Percentiles rank a stretch among this genome's conserved stretches.
These are phyloP conservation scores for Sebastiscus tertius DNA, from an alignment of 2,797 vertebrate genomes.

Conservation along the genomic window DNA sequence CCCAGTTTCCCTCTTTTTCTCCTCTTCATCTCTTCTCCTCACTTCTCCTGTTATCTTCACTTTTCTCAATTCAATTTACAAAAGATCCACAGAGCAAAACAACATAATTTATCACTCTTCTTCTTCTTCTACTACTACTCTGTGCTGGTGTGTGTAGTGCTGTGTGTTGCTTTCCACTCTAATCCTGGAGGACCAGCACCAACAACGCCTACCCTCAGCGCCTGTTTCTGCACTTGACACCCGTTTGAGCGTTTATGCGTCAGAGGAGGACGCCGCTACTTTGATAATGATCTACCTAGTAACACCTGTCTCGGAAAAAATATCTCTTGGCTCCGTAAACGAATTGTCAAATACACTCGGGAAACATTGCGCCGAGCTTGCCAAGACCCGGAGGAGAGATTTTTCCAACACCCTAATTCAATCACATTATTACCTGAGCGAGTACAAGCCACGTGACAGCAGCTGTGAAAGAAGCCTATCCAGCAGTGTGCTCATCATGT, in stretches of 20 bases:
- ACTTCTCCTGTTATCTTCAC: constrained; percentile 58
- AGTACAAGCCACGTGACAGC: constrained; percentile 3
- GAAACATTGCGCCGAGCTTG: neutral
- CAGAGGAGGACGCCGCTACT: constrained; percentile 21
- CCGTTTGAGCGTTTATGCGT: constrained; percentile 7
- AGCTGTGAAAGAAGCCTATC: neutral
- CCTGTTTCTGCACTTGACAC: constrained; percentile 29
- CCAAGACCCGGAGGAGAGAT: constrained; percentile 20
- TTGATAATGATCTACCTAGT: constrained; percentile 39
- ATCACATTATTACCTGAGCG: constrained; percentile 28
- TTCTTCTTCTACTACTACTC: neutral
- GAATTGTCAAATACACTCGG: constrained; percentile 28
- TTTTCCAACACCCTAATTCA: constrained; percentile 25
- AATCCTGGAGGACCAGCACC: constrained; percentile 36
- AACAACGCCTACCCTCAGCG: constrained; percentile 7
- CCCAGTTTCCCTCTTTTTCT: constrained; percentile 72
- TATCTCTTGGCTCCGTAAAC: constrained; percentile 22
- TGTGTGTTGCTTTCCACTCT: constrained; percentile 9
- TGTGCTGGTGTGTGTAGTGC: neutral
- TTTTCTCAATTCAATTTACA: constrained; percentile 68
- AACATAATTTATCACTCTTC: constrained; percentile 59
- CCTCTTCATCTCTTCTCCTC: constrained; percentile 57
- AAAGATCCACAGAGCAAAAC: constrained; percentile 64
- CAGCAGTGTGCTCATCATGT: neutral
- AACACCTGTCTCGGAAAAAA: constrained; percentile 28